These are phyloP conservation scores for Perca fluviatilis DNA, from an alignment of 2,113 vertebrate genomes.

Conservation along the genomic window DNA sequence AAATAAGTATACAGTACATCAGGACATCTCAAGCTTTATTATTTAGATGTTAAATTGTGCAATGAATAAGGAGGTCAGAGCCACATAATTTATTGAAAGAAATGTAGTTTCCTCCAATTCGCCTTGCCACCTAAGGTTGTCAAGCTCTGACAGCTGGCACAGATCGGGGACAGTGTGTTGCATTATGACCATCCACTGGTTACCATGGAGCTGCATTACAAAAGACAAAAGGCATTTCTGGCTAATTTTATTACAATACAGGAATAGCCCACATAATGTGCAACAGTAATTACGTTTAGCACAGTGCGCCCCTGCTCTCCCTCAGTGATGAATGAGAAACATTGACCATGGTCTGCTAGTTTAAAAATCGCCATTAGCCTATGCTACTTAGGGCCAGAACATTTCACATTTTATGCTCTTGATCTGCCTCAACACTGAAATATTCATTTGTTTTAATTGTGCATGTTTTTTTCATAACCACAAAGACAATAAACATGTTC, in stretches of 20 bases:
- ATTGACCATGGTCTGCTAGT: constrained; percentile 96
- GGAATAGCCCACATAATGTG: constrained; percentile 90
- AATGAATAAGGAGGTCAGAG: constrained; percentile 74
- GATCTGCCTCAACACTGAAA: constrained; percentile 90
- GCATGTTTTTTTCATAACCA: constrained; percentile 87
- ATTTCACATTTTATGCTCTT: constrained; percentile 99
- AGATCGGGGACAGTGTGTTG: constrained; percentile 66
- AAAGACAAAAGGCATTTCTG: constrained; percentile 85
- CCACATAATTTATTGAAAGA: constrained; percentile 75
- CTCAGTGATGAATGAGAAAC: constrained; percentile 92
- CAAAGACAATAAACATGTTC: constrained; percentile 95
- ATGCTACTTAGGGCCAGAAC: constrained; percentile 98
- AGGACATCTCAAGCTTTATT: constrained; percentile 59
- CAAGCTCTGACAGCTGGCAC: constrained; percentile 82
- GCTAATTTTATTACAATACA: constrained; percentile 89
- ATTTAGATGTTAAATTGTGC: constrained; percentile 74
- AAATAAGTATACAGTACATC: constrained; percentile 56
- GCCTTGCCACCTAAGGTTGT: constrained; percentile 80
- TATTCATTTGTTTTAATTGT: constrained; percentile 97
- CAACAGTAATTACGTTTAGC: constrained; percentile 98
- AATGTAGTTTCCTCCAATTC: constrained; percentile 78
- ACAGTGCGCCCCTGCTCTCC: constrained; percentile 86
- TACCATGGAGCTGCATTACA: constrained; percentile 79
- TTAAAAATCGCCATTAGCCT: constrained; percentile 98
- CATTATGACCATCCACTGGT: constrained; percentile 76